Conservation (phyloP, 2,888 invertebrate genomes). For the Polydrusus tereticollis region DNA sequence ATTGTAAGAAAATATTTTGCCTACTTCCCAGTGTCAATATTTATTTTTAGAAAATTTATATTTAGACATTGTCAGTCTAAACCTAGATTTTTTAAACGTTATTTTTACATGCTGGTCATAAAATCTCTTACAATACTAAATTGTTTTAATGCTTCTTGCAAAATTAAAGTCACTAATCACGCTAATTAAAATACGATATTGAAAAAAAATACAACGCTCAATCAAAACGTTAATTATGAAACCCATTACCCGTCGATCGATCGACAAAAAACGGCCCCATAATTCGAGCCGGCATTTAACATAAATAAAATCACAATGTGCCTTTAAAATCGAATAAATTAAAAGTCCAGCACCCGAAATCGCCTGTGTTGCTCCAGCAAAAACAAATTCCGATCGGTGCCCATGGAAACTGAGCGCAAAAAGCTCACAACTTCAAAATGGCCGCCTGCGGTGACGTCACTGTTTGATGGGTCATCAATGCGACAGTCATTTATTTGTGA, state of each 20-base stretch:
- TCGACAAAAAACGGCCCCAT: background rate
- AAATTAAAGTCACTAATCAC: background rate
- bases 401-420: slow-evolving; percentile 6
- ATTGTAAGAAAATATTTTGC: no score
- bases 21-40: no score
- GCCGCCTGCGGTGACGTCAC: slow-evolving; percentile 13
- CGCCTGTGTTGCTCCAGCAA: slow-evolving; percentile 7
- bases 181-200: background rate
- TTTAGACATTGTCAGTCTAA: no score
- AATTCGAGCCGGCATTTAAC: slow-evolving; percentile 1
- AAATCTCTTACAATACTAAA: no score
- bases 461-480: slow-evolving; percentile 14
- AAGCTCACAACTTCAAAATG: slow-evolving; percentile 27
- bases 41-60: no score
- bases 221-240: slow-evolving; percentile 6
- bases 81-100: no score
- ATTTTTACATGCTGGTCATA: no score
- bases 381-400: slow-evolving; percentile 13
- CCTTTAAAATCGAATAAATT: slow-evolving; percentile 21
- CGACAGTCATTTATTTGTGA: background rate
- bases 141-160: background rate
- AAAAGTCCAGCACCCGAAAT: slow-evolving; percentile 23
- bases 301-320: slow-evolving; percentile 16
- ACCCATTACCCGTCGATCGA: background rate
- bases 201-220: background rate